phyloP scores from a whole-genome alignment of 2,888 invertebrate species.

The Pachydiplax longipennis region DNA sequence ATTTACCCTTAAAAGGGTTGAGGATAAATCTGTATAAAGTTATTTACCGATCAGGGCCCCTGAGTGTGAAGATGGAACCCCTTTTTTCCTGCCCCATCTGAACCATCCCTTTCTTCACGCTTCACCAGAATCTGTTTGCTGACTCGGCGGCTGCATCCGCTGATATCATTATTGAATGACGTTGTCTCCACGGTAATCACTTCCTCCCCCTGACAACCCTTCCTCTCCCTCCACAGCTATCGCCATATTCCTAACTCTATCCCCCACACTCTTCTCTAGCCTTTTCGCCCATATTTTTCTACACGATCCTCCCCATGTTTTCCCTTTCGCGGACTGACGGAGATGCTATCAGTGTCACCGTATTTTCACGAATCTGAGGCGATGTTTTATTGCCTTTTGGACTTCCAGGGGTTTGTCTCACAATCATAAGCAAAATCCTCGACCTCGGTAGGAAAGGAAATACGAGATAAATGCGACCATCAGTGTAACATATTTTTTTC shows the following conservation, averaged over 20 bases:
- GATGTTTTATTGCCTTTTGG: too few species aligned
- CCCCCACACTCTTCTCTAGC: neutral
- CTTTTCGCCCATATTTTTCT: neutral
- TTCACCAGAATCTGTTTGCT: slow-evolving; percentile 42
- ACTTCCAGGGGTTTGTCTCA: too few species aligned
- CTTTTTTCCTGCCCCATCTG: neutral
- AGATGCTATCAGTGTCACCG: neutral
- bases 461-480: too few species aligned
- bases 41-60: too few species aligned
- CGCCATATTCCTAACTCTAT: neutral
- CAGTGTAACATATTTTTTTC: too few species aligned
- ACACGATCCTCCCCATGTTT: neutral
- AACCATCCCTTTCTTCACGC: slow-evolving; percentile 3
- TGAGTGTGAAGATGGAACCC: neutral
- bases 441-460: too few species aligned
- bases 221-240: neutral
- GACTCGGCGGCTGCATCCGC: slow-evolving; percentile 19
- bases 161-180: slow-evolving; percentile 23
- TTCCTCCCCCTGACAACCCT: neutral
- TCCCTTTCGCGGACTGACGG: neutral
- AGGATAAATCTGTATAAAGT: too few species aligned
- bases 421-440: too few species aligned
- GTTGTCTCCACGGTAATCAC: slow-evolving; percentile 41
- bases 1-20: too few species aligned
- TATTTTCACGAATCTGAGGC: too few species aligned